Conservation (phyloP, 2,888 invertebrate species). For the Tryphoninae sp. region DNA sequence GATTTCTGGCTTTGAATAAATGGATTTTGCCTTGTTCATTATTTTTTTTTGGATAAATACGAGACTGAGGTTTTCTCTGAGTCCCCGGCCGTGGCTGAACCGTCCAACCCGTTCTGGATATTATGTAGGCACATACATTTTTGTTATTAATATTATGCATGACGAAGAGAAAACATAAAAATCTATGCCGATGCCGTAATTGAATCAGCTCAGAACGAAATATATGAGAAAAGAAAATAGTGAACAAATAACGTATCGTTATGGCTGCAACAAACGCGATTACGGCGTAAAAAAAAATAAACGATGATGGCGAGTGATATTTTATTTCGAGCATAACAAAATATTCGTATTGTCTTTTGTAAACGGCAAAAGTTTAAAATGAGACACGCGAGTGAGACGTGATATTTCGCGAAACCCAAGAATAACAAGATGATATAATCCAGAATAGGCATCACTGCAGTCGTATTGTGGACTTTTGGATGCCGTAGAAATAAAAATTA, state of each 20-base stretch:
- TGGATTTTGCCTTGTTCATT: slow-evolving; percentile 2
- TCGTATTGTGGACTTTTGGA: slow-evolving; percentile 82
- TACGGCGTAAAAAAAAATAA: slow-evolving; percentile 3
- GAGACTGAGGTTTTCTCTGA: slow-evolving; percentile 61
- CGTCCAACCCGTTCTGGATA: slow-evolving; percentile 82
- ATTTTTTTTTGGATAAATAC: background rate
- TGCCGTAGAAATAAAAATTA: slow-evolving; percentile 75
- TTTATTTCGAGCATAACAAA: slow-evolving; percentile 9
- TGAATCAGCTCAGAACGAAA: slow-evolving; percentile 42
- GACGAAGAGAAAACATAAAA: slow-evolving; percentile 51
- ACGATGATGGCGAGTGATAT: background rate
- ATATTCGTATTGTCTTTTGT: slow-evolving; percentile 14
- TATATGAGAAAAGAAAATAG: slow-evolving; percentile 42
- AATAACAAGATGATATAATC: slow-evolving; percentile 74
- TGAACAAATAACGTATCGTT: slow-evolving; percentile 9
- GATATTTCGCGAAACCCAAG: slow-evolving; percentile 47
- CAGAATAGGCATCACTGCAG: slow-evolving; percentile 82
- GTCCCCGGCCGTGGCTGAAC: slow-evolving; percentile 77
- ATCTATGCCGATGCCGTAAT: slow-evolving; percentile 27
- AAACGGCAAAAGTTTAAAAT: slow-evolving; percentile 29
- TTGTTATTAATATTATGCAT: slow-evolving; percentile 55
- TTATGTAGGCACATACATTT: slow-evolving; percentile 73
- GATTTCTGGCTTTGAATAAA: slow-evolving; percentile 3
- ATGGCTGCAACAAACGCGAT: slow-evolving; percentile 17
- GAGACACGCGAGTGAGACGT: slow-evolving; percentile 28